Evolutionary conservation across 2,113 vertebrate species (phyloP).

Genomic region (Oncorhynchus gorbuscha): DNA sequence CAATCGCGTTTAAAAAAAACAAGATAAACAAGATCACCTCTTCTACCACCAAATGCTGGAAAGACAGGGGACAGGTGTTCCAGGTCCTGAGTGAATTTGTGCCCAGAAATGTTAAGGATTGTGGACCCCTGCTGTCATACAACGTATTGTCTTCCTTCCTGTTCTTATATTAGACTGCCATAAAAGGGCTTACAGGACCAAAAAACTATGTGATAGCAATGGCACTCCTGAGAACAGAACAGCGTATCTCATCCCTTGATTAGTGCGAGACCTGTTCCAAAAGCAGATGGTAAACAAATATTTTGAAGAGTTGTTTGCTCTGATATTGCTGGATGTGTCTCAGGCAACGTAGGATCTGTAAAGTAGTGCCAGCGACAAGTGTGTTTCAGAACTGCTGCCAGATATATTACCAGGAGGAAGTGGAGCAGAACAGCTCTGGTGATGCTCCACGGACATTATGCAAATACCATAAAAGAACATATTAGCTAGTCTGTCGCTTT

Average conservation of each 20-base stretch:
- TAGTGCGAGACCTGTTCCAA: conserved; percentile 51
- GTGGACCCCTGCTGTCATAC: conserved; percentile 30
- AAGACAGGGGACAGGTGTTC: conserved; percentile 29
- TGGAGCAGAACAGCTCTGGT: conserved; percentile 75
- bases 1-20: neutral
- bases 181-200: neutral
- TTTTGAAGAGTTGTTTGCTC: conserved; percentile 64
- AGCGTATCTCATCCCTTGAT: conserved; percentile 45
- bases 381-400: conserved; percentile 73
- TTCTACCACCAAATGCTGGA: conserved; percentile 36
- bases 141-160: conserved; percentile 11
- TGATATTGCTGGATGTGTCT: conserved; percentile 61
- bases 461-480: conserved; percentile 74
- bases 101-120: conserved; percentile 24
- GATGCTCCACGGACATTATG: conserved; percentile 74
- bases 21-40: conserved; percentile 12
- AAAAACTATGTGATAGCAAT: neutral
- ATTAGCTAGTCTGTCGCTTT: conserved; percentile 74
- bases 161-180: conserved; percentile 10
- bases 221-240: conserved; percentile 19
- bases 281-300: conserved; percentile 66
- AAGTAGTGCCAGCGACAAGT: conserved; percentile 66
- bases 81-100: conserved; percentile 14
- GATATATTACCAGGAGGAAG: conserved; percentile 74
- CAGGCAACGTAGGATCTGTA: conserved; percentile 53